Evolutionary conservation across 2,888 invertebrate species (phyloP), one percentile per base, ranked within the genome.

Genomic region (Gisinianus flammeolus): DNA sequence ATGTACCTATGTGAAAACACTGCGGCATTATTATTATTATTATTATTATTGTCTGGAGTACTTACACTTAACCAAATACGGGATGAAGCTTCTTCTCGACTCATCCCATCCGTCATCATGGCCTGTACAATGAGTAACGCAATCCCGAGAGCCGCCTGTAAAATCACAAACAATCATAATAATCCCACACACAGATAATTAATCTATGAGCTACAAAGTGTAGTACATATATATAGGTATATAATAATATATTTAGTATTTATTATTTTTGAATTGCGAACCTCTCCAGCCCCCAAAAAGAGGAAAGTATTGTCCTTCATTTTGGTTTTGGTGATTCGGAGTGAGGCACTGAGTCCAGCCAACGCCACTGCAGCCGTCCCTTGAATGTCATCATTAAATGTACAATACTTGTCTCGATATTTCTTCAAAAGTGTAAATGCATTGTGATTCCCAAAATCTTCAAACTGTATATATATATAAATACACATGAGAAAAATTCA

Each of bases 331-430:
- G 97, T 97, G 85, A 97, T 88, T 79, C 93, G 90, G 62, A 96
- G 89, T 30, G 95, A 93, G 56, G 97, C 94, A 81, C 98, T 87
- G 69, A 99, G 89, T 0, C 99, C 99, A 19, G 96, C 96, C 28
- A 98, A 93, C 16, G 97, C 97, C 24, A 99, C 98, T 5, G 96
- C 90, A 2, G 99, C 98, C 4, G 98, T 97, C 86, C 97, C 97
- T 88, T 99, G 98, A 86, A 99, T 99, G 87, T 99, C 99, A 87
- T 99, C 99, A 89, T 99, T 99, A 88, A 99, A 99, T 19, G 96
- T 97, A 88, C 98, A 98, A 88, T 94, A 93, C 86, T 91, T 87
- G 85, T 94, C 89, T 62, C 96, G 91, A 88, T 98, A 99, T 87
- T 94, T 96, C 85, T 92, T 93, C 82, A 99, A 89, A 76, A 99